Evolutionary conservation across 64 coral and sea anemone genomes (phyloP).

Genomic region (Stichodactyla helianthus): DNA sequence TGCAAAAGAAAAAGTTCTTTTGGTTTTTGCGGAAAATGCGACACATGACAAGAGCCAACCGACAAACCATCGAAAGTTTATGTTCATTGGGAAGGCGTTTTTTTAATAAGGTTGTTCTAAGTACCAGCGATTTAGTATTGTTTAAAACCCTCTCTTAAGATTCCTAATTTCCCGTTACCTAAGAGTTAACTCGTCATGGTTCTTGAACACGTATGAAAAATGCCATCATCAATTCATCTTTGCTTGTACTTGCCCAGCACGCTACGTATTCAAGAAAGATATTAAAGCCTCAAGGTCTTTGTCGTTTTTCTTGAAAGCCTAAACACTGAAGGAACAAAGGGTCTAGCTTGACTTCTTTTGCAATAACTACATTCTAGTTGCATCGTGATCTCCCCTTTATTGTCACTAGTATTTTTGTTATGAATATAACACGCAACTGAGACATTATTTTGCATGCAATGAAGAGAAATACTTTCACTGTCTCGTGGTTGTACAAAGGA

Average conservation of each 20-base stretch:
- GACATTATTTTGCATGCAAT: slow-evolving; percentile 20
- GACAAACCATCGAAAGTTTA: background rate
- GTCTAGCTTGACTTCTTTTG: background rate
- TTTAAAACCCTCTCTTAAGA: background rate
- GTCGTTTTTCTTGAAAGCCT: slow-evolving; percentile 1
- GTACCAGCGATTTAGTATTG: slow-evolving; percentile 19
- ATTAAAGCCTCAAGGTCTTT: background rate
- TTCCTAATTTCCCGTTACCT: slow-evolving; percentile 16
- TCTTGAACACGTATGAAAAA: background rate
- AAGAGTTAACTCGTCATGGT: slow-evolving; percentile 18
- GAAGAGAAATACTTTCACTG: slow-evolving; percentile 1
- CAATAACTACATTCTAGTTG: background rate
- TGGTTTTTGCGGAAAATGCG: background rate
- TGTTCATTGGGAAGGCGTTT: background rate
- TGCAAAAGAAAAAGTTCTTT: slow-evolving; percentile 5
- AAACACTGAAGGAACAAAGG: slow-evolving; percentile 3
- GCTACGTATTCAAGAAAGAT: background rate
- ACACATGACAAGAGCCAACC: background rate
- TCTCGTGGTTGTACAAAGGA: slow-evolving; percentile 21
- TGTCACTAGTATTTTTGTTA: background rate
- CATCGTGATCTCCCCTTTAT: background rate
- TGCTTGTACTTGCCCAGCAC: slow-evolving; percentile 21
- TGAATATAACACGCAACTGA: background rate
- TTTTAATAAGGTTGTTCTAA: background rate
- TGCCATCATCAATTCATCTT: background rate